Evolutionary conservation across 2,797 vertebrate species (phyloP).

Genomic region (Siniperca scherzeri): DNA sequence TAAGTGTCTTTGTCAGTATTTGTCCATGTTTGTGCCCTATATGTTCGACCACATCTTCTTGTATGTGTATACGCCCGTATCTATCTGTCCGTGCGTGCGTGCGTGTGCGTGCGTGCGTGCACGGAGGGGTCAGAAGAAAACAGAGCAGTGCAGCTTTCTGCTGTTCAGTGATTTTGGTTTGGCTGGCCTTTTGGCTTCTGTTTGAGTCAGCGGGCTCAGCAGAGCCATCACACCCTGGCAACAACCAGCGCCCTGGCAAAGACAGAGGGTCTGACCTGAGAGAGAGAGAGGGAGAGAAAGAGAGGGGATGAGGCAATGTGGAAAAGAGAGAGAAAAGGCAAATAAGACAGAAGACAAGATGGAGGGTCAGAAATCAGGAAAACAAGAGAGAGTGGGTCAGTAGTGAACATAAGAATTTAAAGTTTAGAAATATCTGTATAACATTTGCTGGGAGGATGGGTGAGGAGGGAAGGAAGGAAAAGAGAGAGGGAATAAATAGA

Average conservation of each 20-base stretch:
- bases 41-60: constrained; percentile 10
- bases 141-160: constrained; percentile 64
- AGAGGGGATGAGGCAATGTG: constrained; percentile 27
- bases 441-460: not conserved
- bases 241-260: constrained; percentile 54
- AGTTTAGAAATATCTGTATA: constrained; percentile 1
- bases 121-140: constrained; percentile 57
- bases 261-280: constrained; percentile 56
- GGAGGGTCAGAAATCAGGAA: constrained; percentile 2
- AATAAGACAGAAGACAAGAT: constrained; percentile 17
- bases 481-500: not conserved
- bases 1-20: constrained; percentile 9
- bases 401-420: not conserved
- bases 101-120: not conserved
- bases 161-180: constrained; percentile 78
- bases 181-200: constrained; percentile 67
- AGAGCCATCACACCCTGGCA: constrained; percentile 69
- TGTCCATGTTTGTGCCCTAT: not conserved
- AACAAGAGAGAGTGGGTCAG: constrained; percentile 10
- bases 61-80: not conserved
- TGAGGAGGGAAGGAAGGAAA: not conserved
- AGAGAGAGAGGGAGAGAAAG: constrained; percentile 30
- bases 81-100: not conserved
- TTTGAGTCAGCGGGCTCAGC: constrained; percentile 71
- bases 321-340: constrained; percentile 41